Evolutionary conservation across 2,888 invertebrate genomes (phyloP).

Genomic region (Nymphalis polychloros): DNA sequence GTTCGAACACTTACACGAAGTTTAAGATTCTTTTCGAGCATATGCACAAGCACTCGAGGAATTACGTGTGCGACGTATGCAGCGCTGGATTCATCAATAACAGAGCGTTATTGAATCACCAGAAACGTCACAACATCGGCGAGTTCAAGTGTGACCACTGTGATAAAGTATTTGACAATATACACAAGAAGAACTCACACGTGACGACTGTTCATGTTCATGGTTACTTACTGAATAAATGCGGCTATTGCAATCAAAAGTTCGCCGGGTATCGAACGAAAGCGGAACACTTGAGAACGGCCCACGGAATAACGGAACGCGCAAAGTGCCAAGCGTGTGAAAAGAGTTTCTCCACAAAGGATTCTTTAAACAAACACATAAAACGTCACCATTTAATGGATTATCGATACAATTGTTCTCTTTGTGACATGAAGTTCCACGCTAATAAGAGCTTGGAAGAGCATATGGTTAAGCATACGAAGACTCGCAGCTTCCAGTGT

Average conservation of each 20-base stretch:
- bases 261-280: conserved; percentile 41
- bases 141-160: conserved; percentile 42
- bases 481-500: conserved; percentile 58
- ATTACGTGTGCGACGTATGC: conserved; percentile 54
- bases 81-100: conserved; percentile 46
- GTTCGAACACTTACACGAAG: conserved; percentile 43
- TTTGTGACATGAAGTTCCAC: conserved; percentile 55
- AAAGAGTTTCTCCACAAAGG: conserved; percentile 39
- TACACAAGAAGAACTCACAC: conserved; percentile 40
- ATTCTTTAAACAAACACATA: conserved; percentile 38
- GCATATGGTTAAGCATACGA: conserved; percentile 64
- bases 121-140: conserved; percentile 41
- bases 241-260: conserved; percentile 41
- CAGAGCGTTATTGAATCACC: conserved; percentile 38
- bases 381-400: conserved; percentile 43
- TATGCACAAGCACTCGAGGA: conserved; percentile 56
- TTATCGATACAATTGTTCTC: conserved; percentile 38
- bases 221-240: conserved; percentile 37
- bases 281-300: conserved; percentile 42
- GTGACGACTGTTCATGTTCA: conserved; percentile 37
- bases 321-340: conserved; percentile 45
- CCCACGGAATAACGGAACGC: conserved; percentile 39
- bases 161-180: conserved; percentile 40
- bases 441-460: conserved; percentile 53
- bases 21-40: conserved; percentile 51